A percentile compares a stretch with the other conserved stretches of the same genome.
Conservation (phyloP, 1,140 invertebrate genomes). For the Sarcophaga peregrina region DNA sequence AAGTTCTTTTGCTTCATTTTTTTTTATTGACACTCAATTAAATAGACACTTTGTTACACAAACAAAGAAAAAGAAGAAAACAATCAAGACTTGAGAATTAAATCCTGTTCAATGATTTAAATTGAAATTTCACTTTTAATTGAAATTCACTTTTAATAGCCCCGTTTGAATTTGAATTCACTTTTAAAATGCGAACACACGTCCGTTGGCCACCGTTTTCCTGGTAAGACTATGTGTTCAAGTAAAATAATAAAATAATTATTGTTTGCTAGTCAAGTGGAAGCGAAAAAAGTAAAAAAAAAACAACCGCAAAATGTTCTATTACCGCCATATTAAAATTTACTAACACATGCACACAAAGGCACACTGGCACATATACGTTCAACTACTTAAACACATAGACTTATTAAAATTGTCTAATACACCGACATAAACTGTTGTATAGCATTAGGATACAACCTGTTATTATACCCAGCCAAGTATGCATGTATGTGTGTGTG, state of each 20-base stretch:
- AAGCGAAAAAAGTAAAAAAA: not conserved
- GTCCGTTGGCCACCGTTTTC: slow-evolving; percentile 64
- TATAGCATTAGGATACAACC: too few species aligned
- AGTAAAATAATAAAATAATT: slow-evolving; percentile 37
- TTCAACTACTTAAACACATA: not conserved
- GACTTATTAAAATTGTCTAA: not conserved
- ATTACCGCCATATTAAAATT: slow-evolving; percentile 13
- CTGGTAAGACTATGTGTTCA: slow-evolving; percentile 57
- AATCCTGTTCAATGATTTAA: not conserved
- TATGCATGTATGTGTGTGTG: not conserved
- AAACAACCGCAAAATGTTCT: slow-evolving; percentile 1
- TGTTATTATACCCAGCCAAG: not conserved
- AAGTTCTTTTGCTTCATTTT: slow-evolving; percentile 24
- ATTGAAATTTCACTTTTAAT: not conserved
- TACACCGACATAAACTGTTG: too few species aligned
- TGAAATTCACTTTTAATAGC: not conserved
- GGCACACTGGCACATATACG: too few species aligned
- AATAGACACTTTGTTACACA: slow-evolving; percentile 3
- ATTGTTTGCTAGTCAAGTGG: slow-evolving; percentile 38
- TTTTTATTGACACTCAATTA: not conserved
- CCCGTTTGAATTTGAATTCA: not conserved
- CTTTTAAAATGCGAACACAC: slow-evolving; percentile 49
- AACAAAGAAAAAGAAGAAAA: not conserved
- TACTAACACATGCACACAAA: slow-evolving; percentile 14
- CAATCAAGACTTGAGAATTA: not conserved